Percentiles rank a stretch among this genome's conserved stretches.
phyloP scores from a whole-genome alignment of 2,888 invertebrate genomes.

The Ctenicera cuprea region DNA sequence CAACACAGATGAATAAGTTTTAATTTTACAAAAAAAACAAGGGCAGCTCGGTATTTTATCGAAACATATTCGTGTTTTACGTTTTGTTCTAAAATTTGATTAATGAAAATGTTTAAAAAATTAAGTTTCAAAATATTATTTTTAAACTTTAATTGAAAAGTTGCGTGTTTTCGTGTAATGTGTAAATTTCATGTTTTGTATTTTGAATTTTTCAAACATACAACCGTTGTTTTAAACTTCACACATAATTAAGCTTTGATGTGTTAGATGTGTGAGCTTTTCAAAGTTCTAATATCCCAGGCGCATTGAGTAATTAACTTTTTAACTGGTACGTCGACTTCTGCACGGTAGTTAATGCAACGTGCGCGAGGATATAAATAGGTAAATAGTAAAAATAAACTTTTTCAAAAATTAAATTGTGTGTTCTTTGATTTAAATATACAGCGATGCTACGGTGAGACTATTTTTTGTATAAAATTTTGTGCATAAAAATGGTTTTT shows the following conservation, averaged over 20 bases:
- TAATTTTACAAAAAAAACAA: conserved; percentile 1
- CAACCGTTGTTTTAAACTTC: background rate
- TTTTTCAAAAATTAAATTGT: too few relatives aligned
- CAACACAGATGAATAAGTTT: background rate
- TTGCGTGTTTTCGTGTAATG: background rate
- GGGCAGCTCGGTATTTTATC: background rate
- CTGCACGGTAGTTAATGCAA: conserved; percentile 2
- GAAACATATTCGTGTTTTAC: background rate
- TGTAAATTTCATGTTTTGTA: background rate
- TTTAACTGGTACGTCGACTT: conserved; percentile 10
- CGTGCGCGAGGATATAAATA: background rate
- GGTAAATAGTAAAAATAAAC: conserved; percentile 18
- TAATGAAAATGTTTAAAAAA: too few relatives aligned
- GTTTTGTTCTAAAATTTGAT: too few relatives aligned
- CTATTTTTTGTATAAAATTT: too few relatives aligned
- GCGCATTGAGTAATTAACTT: conserved; percentile 26
- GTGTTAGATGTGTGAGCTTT: conserved; percentile 27
- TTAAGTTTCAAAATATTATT: too few relatives aligned
- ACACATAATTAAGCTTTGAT: conserved; percentile 19
- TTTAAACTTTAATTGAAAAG: too few relatives aligned
- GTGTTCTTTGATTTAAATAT: too few relatives aligned
- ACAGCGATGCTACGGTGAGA: too few relatives aligned
- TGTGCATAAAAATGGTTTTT: too few relatives aligned
- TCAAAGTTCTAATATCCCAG: background rate
- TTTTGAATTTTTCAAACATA: background rate